Base-by-base conservation (phyloP, 1,140 invertebrate species). In the Drosophila guanche region DNA sequence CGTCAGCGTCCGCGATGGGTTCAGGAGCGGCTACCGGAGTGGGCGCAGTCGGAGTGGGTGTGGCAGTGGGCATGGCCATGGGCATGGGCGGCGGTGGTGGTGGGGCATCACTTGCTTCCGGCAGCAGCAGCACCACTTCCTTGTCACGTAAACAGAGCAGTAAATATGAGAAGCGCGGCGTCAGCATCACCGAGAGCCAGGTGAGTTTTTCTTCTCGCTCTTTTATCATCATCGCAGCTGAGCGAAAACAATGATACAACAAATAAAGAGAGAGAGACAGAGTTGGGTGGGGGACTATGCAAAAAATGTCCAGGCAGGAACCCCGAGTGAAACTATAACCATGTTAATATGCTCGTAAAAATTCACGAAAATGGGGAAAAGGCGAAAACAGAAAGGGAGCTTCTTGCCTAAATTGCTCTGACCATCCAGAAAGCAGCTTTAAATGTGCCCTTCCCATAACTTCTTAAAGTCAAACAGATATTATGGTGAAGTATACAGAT, bases 161-260 rank as follows among this genome's bases (percentile, higher is more conserved):
- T 68, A 91, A 91, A 86, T 91, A 90, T 72, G 90, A 91, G 72
- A 91, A 91, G 72, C 89, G 90, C 52, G 85, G 76, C 62, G 88
- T 90, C 69, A 90, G 81, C 70, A 84, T 90, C 62, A 90, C 78
- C 22, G 90, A 91, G 55, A 91, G 90, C 53, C 90, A 91, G 90
- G 90, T 91, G 71, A 91, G 83, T 46, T 40, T 37, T 33, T 40
- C 16, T 20, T 20, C 16, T 20, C 16, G 16, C 16, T 20, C 16
- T 20, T 20, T 20, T 20, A 20, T 20, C 16, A 23, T 33, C 12
- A 20, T 23, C 54, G 33, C n/a, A 52, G 50, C 12, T 16, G 27
- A 20, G 41, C 52, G 40, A 58, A 57, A 56, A 59, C 55, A 69
- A 61, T 61, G 29, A 50, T 8, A 27, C 16, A 12, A 12, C 29